Percentiles rank a stretch among this genome's conserved stretches.
These are phyloP conservation scores for Exephanes ischioxanthus DNA, from an alignment of 2,888 invertebrate genomes.

Conservation along the genomic window DNA sequence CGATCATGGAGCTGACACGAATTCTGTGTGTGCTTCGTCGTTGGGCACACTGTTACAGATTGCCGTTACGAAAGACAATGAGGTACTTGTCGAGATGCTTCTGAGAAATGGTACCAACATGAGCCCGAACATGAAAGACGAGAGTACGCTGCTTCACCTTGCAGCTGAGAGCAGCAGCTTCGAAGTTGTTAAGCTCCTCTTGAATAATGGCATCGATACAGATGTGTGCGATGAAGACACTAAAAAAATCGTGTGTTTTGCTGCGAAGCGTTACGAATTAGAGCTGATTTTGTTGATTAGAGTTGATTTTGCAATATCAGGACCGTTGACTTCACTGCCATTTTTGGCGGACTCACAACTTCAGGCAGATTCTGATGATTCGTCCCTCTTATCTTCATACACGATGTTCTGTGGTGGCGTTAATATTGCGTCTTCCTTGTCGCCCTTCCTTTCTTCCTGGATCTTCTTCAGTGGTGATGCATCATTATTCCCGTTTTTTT, in stretches of 20 bases:
- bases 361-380: too few species aligned
- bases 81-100: background rate
- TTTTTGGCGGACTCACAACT: background rate
- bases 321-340: background rate
- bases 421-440: too few species aligned
- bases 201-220: background rate
- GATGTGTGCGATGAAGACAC: background rate
- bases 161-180: background rate
- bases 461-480: too few species aligned
- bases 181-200: background rate
- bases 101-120: background rate
- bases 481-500: background rate
- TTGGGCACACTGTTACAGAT: background rate
- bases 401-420: too few species aligned
- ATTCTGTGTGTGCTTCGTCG: background rate
- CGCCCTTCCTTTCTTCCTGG: too few species aligned
- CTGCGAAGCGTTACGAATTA: background rate
- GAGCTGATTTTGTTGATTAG: too few species aligned
- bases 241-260: background rate
- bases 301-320: background rate
- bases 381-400: too few species aligned
- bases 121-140: background rate
- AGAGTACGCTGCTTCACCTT: background rate
- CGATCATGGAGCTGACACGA: background rate
- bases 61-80: background rate